phyloP scores from a whole-genome alignment of 2,888 invertebrate species.

The Acrobeloides nanus region DNA sequence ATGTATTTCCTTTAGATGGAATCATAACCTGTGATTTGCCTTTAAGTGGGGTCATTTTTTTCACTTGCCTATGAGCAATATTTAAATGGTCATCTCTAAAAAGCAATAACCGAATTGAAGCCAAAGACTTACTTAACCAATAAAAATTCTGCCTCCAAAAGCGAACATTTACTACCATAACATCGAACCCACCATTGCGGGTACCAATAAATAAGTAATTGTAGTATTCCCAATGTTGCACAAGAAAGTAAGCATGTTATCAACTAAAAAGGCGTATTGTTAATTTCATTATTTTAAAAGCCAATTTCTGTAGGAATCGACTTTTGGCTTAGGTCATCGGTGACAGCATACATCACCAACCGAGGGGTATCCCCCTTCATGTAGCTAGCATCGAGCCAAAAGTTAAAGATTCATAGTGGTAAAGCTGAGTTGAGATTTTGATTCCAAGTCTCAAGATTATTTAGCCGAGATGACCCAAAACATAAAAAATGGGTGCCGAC shows the following conservation, averaged over 20 bases:
- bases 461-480: too few species aligned
- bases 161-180: constrained; percentile 27
- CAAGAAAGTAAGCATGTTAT: constrained; percentile 25
- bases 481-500: too few species aligned
- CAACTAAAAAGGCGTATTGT: constrained; percentile 13
- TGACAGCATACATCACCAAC: too few species aligned
- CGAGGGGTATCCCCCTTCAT: too few species aligned
- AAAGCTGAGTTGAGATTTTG: too few species aligned
- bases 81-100: constrained; percentile 31
- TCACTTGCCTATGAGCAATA: constrained; percentile 23
- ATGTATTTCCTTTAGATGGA: constrained; percentile 12
- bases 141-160: constrained; percentile 38
- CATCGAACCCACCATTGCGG: constrained; percentile 27
- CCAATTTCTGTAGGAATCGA: too few species aligned
- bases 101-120: constrained; percentile 5
- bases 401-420: too few species aligned
- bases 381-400: too few species aligned
- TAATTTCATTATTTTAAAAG: constrained; percentile 1
- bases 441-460: too few species aligned
- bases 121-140: constrained; percentile 32
- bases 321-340: too few species aligned
- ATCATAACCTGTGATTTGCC: constrained; percentile 10
- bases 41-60: constrained; percentile 6
- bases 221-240: constrained; percentile 38
- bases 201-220: constrained; percentile 50